Base-by-base conservation (phyloP, 2,797 vertebrate genomes). In the Malacoctenus gilli region DNA sequence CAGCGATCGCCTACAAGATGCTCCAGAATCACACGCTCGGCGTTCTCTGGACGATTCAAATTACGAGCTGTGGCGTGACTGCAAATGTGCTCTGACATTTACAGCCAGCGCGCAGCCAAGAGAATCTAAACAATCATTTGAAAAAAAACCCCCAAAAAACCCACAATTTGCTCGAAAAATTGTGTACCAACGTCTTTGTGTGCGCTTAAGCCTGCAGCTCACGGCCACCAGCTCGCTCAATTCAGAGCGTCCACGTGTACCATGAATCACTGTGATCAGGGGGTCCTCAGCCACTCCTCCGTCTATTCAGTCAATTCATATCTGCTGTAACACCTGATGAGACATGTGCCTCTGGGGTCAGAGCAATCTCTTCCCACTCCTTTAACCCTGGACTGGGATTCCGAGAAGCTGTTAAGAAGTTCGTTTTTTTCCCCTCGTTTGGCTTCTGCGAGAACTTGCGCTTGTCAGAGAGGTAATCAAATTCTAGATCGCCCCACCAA, bases 191-290 rank as follows among this genome's bases (percentile, higher is more conserved):
- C n/a, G n/a, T 6, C 21, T 46, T 18, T 50, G 25, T 23, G 48
- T 51, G 6, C 51, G 20, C 28, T 21, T 34, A 48, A 59, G 25
- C 55, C 22, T 14, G 42, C 51, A 43, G 67, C 76, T 19, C 31
- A 23, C 21, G 32, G 59, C 50, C 8, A 20, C 50, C 44, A 39
- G 51, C 77, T n/a, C 79, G 85, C 70, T 85, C 78, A 80, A 63
- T 71, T 51, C 50, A 51, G 16, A 47, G 68, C 41, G 30, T 80
- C 79, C 82, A 87, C 84, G 58, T 70, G 43, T 43, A 42, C 55
- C 68, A 73, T 83, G 77, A 86, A 82, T 89, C 84, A 84, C 58
- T 54, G 71, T 47, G 54, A 81, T 82, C 75, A 52, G 37, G 71
- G n/a, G 51, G 66, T 31, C 72, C 51, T 83, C 52, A 56, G 72